phyloP scores from a whole-genome alignment of 2,888 invertebrate genomes.

The Parnassius mnemosyne region DNA sequence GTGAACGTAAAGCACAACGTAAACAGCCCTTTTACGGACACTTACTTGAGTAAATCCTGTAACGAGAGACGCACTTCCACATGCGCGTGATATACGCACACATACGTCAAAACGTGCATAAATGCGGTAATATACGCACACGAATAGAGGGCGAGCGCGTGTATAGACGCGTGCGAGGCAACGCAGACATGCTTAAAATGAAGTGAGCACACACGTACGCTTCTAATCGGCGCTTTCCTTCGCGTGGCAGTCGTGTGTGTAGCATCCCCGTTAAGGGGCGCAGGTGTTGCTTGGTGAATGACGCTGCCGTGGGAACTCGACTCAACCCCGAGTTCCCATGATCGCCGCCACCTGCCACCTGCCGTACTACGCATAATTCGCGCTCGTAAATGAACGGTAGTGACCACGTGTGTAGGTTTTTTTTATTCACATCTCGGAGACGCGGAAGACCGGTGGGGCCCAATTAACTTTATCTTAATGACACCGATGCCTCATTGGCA shows the following conservation, averaged over 20 bases:
- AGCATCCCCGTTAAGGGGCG: conserved; percentile 75
- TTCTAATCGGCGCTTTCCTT: conserved; percentile 71
- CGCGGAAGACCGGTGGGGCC: conserved; percentile 73
- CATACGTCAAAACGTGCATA: conserved; percentile 26
- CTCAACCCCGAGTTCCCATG: conserved; percentile 76
- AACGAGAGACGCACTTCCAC: conserved; percentile 40
- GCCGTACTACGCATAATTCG: conserved; percentile 80
- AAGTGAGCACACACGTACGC: conserved; percentile 31
- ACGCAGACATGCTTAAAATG: conserved; percentile 43
- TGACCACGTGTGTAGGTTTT: conserved; percentile 73
- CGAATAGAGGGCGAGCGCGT: conserved; percentile 36
- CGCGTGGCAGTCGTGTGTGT: conserved; percentile 78
- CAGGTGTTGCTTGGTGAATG: conserved; percentile 76
- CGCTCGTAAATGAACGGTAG: conserved; percentile 80
- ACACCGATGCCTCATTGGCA: conserved; percentile 40
- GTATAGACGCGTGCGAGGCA: conserved; percentile 34
- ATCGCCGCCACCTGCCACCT: conserved; percentile 70
- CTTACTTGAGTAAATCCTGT: conserved; percentile 56
- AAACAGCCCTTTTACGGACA: conserved; percentile 54
- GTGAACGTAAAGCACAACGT: conserved; percentile 41
- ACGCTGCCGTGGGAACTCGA: conserved; percentile 74
- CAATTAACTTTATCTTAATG: conserved; percentile 75
- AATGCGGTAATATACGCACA: conserved; percentile 30
- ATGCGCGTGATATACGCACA: conserved; percentile 33
- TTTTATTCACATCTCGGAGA: conserved; percentile 56